Base-by-base conservation (phyloP, 1,140 invertebrate genomes). In the Magallana angulata region DNA sequence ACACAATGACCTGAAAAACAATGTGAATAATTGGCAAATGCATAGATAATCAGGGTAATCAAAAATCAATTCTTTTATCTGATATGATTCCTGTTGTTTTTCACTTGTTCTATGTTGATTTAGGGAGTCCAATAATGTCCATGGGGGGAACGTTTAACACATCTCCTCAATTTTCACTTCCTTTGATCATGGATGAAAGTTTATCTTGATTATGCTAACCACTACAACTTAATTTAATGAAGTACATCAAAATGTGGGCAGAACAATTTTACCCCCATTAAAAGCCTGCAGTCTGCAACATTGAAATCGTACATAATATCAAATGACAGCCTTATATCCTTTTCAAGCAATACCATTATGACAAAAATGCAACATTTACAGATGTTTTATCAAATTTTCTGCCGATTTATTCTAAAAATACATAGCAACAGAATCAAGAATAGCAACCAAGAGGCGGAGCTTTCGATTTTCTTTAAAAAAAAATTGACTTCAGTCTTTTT, bases 21-120 rank as follows among this genome's bases (percentile, higher is more conserved):
- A 76, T 76, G 68, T 30, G 24, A 12, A 76, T 76, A 76, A 76
- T 76, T 76, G 68, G 24, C 68, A 76, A 76, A 76, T 76, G 68
- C 24, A 76, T 76, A 76, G 68, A 76, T 76, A 76, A 76, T 76
- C 68, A 76, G 24, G 5, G 14, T 76, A 76, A 76, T 76, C 68
- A 76, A 76, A 76, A 76, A 9, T 12, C 18, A 76, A 76, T 76
- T 76, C 24, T 76, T 76, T 76, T 76, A 76, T 76, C 68, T 48
- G 68, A 76, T 24, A 24, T 76, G 68, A 76, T 76, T 8, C 68
- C 24, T 6, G 36, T 48, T 62, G 68, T 76, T 30, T 76, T 76
- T 76, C 9, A 12, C 68, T 76, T 48, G 68, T 76, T 76, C 3
- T 76, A 76, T 76, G 68, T 76, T 76, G 24, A 48, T 76, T 76